Conservation (phyloP, 2,113 vertebrate species). For the Oryzias celebensis region DNA sequence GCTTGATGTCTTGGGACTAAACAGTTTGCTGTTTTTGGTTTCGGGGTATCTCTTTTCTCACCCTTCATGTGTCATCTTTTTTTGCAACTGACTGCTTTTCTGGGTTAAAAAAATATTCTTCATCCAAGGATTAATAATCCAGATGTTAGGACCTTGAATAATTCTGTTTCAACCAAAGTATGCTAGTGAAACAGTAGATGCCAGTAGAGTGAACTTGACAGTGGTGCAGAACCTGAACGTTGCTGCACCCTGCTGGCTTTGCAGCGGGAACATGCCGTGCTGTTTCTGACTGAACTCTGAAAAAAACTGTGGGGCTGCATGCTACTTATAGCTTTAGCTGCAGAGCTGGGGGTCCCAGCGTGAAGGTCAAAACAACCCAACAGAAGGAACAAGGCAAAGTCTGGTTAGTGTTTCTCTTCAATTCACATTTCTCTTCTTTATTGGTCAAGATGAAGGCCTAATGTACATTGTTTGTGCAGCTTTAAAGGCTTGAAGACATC, state of each 20-base stretch:
- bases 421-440: neutral
- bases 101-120: rapidly evolving
- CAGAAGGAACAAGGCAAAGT: neutral
- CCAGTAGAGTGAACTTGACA: neutral
- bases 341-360: neutral
- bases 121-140: neutral
- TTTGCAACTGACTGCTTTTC: neutral
- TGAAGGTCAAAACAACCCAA: neutral
- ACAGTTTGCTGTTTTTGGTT: conserved; percentile 3
- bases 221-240: neutral
- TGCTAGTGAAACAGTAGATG: neutral
- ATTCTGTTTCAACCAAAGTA: too few relatives aligned
- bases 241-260: conserved; percentile 56
- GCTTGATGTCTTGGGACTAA: conserved; percentile 2
- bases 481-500: too few relatives aligned
- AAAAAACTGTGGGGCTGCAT: neutral
- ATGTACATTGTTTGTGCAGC: too few relatives aligned
- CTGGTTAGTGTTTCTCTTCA: neutral
- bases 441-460: too few relatives aligned
- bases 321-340: neutral
- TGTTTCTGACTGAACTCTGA: neutral
- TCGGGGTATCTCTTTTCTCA: conserved; percentile 4
- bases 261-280: neutral
- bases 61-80: conserved; percentile 6
- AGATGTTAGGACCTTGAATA: neutral